Conservation (phyloP, 1,140 invertebrate species). For the Samia ricini region DNA sequence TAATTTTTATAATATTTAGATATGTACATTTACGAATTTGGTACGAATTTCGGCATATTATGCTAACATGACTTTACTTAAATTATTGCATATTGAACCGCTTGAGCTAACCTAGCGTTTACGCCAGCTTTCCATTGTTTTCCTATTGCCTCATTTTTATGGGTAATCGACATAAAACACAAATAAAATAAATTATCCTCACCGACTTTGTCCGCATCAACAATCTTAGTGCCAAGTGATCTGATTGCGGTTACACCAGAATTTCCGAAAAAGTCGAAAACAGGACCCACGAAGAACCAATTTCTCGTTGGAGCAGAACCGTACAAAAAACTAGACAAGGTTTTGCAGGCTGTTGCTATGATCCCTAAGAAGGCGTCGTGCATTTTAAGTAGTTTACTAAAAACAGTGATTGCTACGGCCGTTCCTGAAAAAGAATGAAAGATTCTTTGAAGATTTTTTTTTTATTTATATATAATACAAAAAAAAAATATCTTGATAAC, state of each 20-base stretch:
- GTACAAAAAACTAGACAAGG: conserved; percentile 55
- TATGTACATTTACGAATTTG: too few species aligned
- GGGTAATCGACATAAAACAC: too few species aligned
- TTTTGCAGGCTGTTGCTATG: conserved; percentile 62
- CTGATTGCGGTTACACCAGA: conserved; percentile 75
- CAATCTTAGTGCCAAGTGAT: conserved; percentile 79
- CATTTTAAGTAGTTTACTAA: conserved; percentile 64
- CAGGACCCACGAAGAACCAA: conserved; percentile 66
- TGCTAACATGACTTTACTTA: too few species aligned
- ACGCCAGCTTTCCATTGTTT: too few species aligned
- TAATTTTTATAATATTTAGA: too few species aligned
- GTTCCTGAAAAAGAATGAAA: conserved; percentile 62
- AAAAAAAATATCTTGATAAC: background rate
- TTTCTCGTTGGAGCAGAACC: conserved; percentile 54
- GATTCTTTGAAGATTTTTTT: background rate
- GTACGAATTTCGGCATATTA: too few species aligned
- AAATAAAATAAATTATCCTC: conserved; percentile 17
- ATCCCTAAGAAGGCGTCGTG: conserved; percentile 65
- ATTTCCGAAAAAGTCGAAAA: conserved; percentile 77
- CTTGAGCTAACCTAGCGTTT: too few species aligned
- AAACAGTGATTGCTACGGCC: conserved; percentile 56
- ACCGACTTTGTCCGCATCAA: conserved; percentile 75
- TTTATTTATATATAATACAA: background rate
- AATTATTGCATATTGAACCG: too few species aligned
- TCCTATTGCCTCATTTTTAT: too few species aligned